Percentiles rank a stretch among this genome's conserved stretches.
Conservation (phyloP, 2,113 vertebrate species). For the Pogona vitticeps region DNA sequence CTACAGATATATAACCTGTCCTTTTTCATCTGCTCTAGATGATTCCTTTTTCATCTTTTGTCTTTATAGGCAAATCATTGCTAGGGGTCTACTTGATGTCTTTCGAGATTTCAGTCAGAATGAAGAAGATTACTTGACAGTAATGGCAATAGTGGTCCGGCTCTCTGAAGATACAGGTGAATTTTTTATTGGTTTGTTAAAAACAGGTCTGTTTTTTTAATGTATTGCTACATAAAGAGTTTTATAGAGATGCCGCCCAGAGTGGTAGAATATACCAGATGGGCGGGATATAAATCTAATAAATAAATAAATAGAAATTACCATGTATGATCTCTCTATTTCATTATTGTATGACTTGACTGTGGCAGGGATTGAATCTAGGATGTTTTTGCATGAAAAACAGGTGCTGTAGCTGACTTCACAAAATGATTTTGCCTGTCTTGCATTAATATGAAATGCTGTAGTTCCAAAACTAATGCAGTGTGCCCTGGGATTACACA, state of each 20-base stretch:
- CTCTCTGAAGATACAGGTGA: conserved; percentile 93
- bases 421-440: background rate
- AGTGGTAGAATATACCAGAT: no score
- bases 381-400: background rate
- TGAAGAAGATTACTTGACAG: conserved; percentile 88
- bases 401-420: background rate
- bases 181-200: background rate
- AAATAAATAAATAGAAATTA: no score
- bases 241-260: no score
- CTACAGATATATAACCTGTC: no score
- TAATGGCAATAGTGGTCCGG: conserved; percentile 87
- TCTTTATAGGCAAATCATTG: conserved; percentile 84
- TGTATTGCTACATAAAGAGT: no score
- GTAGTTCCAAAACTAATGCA: background rate
- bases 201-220: background rate
- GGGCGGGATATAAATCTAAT: no score
- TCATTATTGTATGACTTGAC: background rate
- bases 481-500: no score
- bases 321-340: background rate
- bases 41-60: conserved; percentile 13
- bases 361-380: background rate
- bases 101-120: conserved; percentile 88
- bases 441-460: background rate
- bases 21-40: no score
- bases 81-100: conserved; percentile 86